Percentiles rank a stretch among this genome's conserved stretches.
Conservation (phyloP, 1,140 invertebrate genomes). For the Dufourea novaeangliae region DNA sequence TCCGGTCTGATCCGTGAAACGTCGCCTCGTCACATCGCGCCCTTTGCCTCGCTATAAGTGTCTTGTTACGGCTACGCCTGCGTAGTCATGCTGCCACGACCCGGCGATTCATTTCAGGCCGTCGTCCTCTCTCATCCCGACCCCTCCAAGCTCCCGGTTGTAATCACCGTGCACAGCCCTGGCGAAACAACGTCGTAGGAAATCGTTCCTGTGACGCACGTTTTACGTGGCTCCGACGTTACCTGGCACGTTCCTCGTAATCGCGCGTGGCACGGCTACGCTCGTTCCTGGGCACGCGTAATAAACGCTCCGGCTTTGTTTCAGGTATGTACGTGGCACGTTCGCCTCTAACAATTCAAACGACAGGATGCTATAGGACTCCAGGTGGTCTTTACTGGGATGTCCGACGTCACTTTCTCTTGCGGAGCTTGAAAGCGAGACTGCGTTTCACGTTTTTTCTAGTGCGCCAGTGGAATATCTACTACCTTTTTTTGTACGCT, state of each 20-base stretch:
- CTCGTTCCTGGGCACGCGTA: background rate
- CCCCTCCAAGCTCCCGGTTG: background rate
- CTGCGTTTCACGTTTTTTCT: too few relatives aligned
- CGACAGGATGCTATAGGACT: background rate
- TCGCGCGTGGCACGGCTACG: background rate
- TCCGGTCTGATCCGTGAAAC: background rate
- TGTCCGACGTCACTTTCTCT: too few relatives aligned
- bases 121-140: background rate
- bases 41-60: background rate
- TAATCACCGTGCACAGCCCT: conserved; percentile 45
- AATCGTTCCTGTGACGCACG: background rate
- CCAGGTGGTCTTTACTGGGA: too few relatives aligned
- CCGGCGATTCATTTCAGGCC: conserved; percentile 20
- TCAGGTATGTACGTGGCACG: background rate
- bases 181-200: conserved; percentile 28
- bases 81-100: conserved; percentile 1
- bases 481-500: too few relatives aligned
- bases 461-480: too few relatives aligned
- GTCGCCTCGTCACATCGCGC: conserved; percentile 9
- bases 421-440: too few relatives aligned
- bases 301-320: background rate
- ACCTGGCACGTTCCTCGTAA: background rate
- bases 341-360: background rate
- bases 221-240: conserved; percentile 29
- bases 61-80: conserved; percentile 30